Base-by-base conservation (phyloP, 2,888 invertebrate species). In the Cephus rjabovi region DNA sequence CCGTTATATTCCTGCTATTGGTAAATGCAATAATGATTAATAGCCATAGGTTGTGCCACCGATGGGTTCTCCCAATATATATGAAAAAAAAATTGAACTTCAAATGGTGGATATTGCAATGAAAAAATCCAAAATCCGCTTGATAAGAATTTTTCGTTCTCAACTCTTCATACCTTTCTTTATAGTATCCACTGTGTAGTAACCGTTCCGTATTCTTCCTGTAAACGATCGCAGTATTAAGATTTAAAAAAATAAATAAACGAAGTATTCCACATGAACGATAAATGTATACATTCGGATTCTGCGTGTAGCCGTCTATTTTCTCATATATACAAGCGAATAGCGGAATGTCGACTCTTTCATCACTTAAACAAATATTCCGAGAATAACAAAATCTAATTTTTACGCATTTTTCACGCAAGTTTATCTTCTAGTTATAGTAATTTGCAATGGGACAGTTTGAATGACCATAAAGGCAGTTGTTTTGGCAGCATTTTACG, bases 21-120 rank as follows among this genome's bases (percentile, higher is more conserved):
- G 84, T 85, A 84, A 85, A 85, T 83, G 81, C 79, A 77, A 69
- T 82, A 79, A 77, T 70, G 30, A 35, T 71, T 82, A 83, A 79
- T 81, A 83, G 85, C 84, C 85, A 84, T 85, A 84, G 79, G 83
- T 85, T 82, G 84, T 84, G 82, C 82, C 83, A 82, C 80, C 73
- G 35, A 74, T 73, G 80, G 78, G 56, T 56, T 56, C 23, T 40
- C 40, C 15, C 56, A 56, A 23, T 56, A 23, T 56, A 56, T 56
- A 40, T 11, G 9, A 23, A 56, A 56, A 6, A 56, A 56, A 56
- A 56, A 56, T 15, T 23, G 23, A 56, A 56, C 56, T 23, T 23
- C 9, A 56, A 40, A 56, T 56, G 23, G 9, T 56, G 56, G 56
- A 6, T 56, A 56, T 56, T 56, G 56, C 23, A 56, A 56, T 23